These are phyloP conservation scores for Macquaria ambigua DNA, from an alignment of 2,113 vertebrate genomes.

Conservation along the genomic window DNA sequence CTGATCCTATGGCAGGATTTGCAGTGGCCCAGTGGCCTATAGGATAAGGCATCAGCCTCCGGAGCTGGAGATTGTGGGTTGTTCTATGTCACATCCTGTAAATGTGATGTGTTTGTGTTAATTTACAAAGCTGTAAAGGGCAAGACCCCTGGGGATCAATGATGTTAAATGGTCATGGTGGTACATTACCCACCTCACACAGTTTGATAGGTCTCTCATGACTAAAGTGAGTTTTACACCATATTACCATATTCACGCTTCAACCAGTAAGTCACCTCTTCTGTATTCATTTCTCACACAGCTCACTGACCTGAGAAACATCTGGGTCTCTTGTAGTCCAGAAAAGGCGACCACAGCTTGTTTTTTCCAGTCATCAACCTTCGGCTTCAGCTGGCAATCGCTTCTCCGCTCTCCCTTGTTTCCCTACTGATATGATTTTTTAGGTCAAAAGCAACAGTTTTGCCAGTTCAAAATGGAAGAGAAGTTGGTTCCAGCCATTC, in stretches of 20 bases:
- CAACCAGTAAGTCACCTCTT: background rate
- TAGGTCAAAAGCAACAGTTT: background rate
- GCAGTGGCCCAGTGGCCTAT: slow-evolving; percentile 92
- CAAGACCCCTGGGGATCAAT: too few relatives aligned
- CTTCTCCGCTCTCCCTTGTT: background rate
- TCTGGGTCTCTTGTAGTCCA: background rate
- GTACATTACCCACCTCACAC: too few relatives aligned
- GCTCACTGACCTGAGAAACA: slow-evolving; percentile 1
- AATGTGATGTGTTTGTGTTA: too few relatives aligned
- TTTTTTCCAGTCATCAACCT: background rate
- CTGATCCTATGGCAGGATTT: too few relatives aligned
- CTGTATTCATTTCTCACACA: background rate
- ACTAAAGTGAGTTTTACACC: too few relatives aligned
- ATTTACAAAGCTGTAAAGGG: too few relatives aligned
- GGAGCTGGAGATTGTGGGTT: slow-evolving; percentile 84
- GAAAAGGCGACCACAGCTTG: background rate
- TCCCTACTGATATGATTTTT: background rate
- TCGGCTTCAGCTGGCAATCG: background rate
- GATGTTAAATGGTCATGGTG: too few relatives aligned
- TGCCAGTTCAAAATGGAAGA: background rate
- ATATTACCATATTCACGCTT: background rate
- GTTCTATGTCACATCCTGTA: too few relatives aligned
- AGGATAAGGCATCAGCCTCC: slow-evolving; percentile 99
- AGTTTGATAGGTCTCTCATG: too few relatives aligned
- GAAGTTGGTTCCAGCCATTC: background rate